phyloP scores from a whole-genome alignment of 2,797 vertebrate genomes.

The Sternarchorhynchus goeldii region DNA sequence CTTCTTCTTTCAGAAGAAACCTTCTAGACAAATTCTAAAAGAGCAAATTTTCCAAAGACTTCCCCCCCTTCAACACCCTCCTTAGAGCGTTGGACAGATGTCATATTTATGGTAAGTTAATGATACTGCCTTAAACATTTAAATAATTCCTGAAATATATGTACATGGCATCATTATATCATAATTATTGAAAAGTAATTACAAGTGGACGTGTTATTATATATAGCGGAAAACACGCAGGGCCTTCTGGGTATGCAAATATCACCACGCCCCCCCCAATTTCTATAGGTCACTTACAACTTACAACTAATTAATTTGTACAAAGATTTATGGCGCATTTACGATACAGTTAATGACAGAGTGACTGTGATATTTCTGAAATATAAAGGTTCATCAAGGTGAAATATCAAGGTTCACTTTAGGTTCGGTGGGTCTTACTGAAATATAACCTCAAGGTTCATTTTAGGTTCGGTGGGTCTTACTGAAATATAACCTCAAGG shows the following conservation, averaged over 20 bases:
- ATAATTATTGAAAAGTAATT: not conserved
- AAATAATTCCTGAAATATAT: too few relatives aligned
- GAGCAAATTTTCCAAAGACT: conserved; percentile 60
- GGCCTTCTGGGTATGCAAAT: conserved; percentile 60
- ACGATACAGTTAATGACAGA: too few relatives aligned
- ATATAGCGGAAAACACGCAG: conserved; percentile 25
- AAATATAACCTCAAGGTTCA: not conserved
- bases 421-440: conserved; percentile 40
- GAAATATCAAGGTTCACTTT: not conserved
- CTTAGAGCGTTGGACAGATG: not conserved
- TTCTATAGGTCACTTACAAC: too few relatives aligned
- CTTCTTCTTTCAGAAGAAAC: conserved; percentile 67
- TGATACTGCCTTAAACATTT: not conserved
- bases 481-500: not conserved
- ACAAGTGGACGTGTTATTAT: not conserved
- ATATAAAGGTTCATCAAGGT: not conserved
- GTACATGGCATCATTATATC: not conserved
- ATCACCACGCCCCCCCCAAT: not conserved
- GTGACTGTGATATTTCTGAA: not conserved
- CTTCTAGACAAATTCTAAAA: conserved; percentile 79
- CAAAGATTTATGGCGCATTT: too few relatives aligned
- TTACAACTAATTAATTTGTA: too few relatives aligned
- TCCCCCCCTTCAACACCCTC: rapidly evolving
- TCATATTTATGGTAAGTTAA: conserved; percentile 25
- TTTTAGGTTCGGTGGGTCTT: conserved; percentile 42